Percentiles rank a stretch among this genome's conserved stretches.
phyloP scores from a whole-genome alignment of 2,888 invertebrate genomes.

The Acanthopleura granulata region DNA sequence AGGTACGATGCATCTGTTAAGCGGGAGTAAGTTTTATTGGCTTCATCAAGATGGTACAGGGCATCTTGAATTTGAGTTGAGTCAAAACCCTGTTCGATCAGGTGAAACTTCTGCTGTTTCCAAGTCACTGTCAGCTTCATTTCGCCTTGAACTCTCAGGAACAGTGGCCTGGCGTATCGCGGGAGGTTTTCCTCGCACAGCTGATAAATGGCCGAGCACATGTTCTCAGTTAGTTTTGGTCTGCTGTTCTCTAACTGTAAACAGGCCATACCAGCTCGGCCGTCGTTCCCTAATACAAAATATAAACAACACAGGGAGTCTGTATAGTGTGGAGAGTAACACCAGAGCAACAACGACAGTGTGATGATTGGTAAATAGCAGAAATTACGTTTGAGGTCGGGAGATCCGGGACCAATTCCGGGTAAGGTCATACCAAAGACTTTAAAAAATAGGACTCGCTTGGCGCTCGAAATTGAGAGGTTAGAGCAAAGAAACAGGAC shows the following conservation, averaged over 20 bases:
- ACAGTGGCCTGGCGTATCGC: conserved; percentile 51
- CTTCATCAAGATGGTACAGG: conserved; percentile 41
- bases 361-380: too few relatives aligned
- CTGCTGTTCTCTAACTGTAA: conserved; percentile 37
- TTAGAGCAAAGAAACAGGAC: too few relatives aligned
- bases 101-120: conserved; percentile 49
- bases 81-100: conserved; percentile 52
- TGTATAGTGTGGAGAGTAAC: too few relatives aligned
- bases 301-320: not conserved
- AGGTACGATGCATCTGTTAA: too few relatives aligned
- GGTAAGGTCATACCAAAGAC: too few relatives aligned
- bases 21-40: conserved; percentile 31
- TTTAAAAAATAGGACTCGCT: too few relatives aligned
- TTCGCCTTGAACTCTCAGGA: conserved; percentile 43
- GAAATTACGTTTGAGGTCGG: too few relatives aligned
- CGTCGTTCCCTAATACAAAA: conserved; percentile 36
- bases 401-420: too few relatives aligned
- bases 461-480: too few relatives aligned
- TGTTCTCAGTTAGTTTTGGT: not conserved
- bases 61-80: conserved; percentile 33
- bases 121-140: conserved; percentile 50
- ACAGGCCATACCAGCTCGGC: conserved; percentile 56
- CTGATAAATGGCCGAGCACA: conserved; percentile 29
- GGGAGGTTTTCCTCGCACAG: conserved; percentile 45
- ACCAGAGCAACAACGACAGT: too few relatives aligned